Conservation (phyloP, 2,113 vertebrate species). For the Chamaea fasciata region DNA sequence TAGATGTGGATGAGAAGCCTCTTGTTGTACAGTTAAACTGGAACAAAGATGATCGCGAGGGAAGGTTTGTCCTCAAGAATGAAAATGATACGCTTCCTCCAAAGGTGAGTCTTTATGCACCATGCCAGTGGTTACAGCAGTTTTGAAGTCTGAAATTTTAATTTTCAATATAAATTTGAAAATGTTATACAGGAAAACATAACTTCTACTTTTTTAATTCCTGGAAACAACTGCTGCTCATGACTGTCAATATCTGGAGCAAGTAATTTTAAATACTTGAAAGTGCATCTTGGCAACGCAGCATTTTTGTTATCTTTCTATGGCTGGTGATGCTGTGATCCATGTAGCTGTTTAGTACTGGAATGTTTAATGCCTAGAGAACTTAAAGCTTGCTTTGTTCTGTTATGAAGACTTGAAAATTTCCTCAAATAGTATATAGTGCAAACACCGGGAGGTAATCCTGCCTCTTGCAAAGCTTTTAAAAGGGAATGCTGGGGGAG, state of each 20-base stretch:
- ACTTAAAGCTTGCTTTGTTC: background rate
- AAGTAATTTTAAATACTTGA: background rate
- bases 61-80: constrained; percentile 97
- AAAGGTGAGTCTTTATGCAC: constrained; percentile 74
- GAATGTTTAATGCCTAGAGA: background rate
- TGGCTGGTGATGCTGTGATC: background rate
- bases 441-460: background rate
- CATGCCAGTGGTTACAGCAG: background rate
- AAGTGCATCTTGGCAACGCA: background rate
- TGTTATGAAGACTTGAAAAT: background rate
- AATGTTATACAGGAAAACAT: background rate
- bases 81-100: constrained; percentile 88
- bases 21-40: constrained; percentile 97
- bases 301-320: background rate
- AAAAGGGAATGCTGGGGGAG: background rate
- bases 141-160: background rate
- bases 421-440: background rate
- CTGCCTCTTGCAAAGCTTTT: background rate
- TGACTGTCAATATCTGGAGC: background rate
- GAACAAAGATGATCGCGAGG: constrained; percentile 98
- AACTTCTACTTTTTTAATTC: background rate
- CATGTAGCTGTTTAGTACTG: background rate
- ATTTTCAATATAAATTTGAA: too few species aligned
- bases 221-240: background rate
- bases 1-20: constrained; percentile 96